phyloP scores from a whole-genome alignment of 2,113 vertebrate species.

The Mugil cephalus region DNA sequence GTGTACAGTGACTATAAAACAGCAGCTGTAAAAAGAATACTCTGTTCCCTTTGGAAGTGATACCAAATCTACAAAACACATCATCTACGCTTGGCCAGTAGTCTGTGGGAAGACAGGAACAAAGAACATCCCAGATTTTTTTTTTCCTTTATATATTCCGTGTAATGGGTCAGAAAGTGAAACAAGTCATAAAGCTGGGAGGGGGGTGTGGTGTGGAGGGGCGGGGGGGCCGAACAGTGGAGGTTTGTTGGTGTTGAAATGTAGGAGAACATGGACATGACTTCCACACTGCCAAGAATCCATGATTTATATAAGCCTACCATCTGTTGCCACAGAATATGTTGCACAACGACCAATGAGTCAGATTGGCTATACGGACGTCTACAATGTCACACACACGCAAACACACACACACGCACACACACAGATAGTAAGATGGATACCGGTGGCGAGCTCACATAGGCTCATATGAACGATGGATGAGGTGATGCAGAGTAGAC shows the following conservation, averaged over 20 bases:
- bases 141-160: slow-evolving; percentile 1
- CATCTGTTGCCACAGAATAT: slow-evolving; percentile 78
- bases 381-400: slow-evolving; percentile 48
- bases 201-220: no score
- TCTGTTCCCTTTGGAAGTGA: neutral
- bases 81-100: slow-evolving; percentile 2
- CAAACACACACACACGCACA: slow-evolving; percentile 20
- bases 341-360: slow-evolving; percentile 66
- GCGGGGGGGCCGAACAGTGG: slow-evolving; percentile 34
- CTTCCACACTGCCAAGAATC: slow-evolving; percentile 65
- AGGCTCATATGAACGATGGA: slow-evolving; percentile 78
- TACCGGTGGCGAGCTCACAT: slow-evolving; percentile 45
- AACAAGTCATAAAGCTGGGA: slow-evolving; percentile 40
- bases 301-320: slow-evolving; percentile 76
- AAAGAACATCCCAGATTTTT: neutral
- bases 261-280: slow-evolving; percentile 63
- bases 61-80: neutral
- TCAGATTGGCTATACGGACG: slow-evolving; percentile 62
- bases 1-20: no score
- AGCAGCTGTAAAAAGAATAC: neutral
- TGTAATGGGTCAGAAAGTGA: slow-evolving; percentile 47
- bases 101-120: slow-evolving; percentile 6
- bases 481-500: slow-evolving; percentile 71
- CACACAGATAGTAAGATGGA: slow-evolving; percentile 43
- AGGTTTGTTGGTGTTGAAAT: slow-evolving; percentile 68